Conservation (phyloP, 2,113 vertebrate species). For the Spilogale gracilis region DNA sequence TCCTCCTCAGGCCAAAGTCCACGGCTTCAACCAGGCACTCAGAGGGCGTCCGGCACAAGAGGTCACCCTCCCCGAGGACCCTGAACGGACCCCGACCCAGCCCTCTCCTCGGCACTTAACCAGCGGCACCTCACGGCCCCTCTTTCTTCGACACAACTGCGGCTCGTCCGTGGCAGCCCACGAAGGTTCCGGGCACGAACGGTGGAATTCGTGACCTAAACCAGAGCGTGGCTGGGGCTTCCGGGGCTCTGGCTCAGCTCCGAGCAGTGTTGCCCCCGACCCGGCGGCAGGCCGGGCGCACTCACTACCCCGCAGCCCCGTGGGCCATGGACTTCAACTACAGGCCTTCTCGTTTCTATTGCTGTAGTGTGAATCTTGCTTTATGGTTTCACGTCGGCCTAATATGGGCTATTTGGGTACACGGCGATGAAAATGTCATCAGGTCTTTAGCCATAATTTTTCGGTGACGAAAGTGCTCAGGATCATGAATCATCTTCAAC, state of each 20-base stretch:
- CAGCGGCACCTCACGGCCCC: not conserved
- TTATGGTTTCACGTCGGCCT: not conserved
- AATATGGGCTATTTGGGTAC: not conserved
- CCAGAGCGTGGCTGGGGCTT: not conserved
- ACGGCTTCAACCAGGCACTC: not conserved
- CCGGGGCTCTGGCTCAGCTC: not conserved
- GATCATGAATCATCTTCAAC: not conserved
- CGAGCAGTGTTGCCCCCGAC: not conserved
- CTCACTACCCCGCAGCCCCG: too few relatives aligned
- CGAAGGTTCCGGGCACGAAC: not conserved
- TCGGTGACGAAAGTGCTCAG: not conserved
- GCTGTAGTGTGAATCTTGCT: not conserved
- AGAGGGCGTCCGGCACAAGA: not conserved
- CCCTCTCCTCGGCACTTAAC: not conserved
- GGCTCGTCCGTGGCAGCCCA: not conserved
- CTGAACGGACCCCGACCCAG: not conserved
- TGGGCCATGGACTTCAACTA: not conserved
- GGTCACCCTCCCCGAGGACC: not conserved
- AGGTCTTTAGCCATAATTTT: not conserved
- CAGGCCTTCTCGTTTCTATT: not conserved
- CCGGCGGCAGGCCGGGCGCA: fast-evolving
- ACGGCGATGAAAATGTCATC: not conserved
- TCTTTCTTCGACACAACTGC: not conserved
- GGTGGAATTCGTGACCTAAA: not conserved
- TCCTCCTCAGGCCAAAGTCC: not conserved